Conservation (phyloP, 2,113 vertebrate species). For the Tylochromis polylepis region DNA sequence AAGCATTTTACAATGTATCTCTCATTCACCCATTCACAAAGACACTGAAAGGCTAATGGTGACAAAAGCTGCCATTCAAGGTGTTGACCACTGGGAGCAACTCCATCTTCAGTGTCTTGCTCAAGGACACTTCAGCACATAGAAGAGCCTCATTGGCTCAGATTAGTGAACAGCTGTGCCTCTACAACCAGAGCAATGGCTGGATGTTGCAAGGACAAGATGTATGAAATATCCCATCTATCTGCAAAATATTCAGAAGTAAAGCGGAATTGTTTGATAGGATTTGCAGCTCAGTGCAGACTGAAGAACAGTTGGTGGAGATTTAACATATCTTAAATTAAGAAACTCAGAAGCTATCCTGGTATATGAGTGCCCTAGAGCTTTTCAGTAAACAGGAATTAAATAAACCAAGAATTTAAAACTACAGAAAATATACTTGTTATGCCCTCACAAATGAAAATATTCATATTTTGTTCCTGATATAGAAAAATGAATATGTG, state of each 20-base stretch:
- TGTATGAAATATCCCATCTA: conserved; percentile 29
- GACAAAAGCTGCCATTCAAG: not conserved
- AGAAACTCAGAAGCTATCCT: not conserved
- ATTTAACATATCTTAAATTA: not conserved
- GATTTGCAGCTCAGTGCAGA: not conserved
- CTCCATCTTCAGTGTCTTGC: not conserved
- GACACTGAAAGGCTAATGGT: not conserved
- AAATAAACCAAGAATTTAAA: not conserved
- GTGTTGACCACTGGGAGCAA: not conserved
- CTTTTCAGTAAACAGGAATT: not conserved
- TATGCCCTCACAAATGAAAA: not conserved
- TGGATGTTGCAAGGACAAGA: conserved; percentile 22
- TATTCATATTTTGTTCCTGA: not conserved
- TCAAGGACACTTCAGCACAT: not conserved
- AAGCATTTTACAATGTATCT: not conserved
- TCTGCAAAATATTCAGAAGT: conserved; percentile 46
- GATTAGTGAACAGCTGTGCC: not conserved
- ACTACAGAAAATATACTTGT: not conserved
- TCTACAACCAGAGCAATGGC: not conserved
- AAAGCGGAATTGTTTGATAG: conserved; percentile 1
- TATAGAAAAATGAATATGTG: not conserved
- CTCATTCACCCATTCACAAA: not conserved
- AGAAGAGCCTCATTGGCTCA: not conserved
- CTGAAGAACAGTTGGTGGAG: not conserved
- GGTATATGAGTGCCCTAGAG: not conserved